Percentiles rank a stretch among this genome's conserved stretches.
Evolutionary conservation across 2,888 invertebrate species (phyloP).

Genomic region (Phengaris arion): DNA sequence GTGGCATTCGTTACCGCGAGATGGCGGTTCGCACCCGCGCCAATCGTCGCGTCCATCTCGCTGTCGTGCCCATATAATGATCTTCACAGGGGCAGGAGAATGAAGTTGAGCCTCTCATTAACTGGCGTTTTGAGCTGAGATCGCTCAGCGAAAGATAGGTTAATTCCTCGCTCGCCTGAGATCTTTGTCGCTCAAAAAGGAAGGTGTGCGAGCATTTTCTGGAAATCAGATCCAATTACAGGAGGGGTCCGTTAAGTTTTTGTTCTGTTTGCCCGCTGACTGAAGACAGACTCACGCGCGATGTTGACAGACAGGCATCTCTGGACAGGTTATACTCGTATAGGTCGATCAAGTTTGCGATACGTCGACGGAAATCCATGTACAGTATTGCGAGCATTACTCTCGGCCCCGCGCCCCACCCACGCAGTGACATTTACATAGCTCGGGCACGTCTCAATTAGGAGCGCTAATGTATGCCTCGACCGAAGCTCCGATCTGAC

Average conservation of each 20-base stretch:
- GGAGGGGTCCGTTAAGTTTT: constrained; percentile 73
- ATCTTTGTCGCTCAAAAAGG: constrained; percentile 78
- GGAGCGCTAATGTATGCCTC: constrained; percentile 80
- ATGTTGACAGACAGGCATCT: constrained; percentile 67
- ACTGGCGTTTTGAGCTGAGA: constrained; percentile 80
- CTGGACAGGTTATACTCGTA: constrained; percentile 50
- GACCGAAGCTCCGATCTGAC: constrained; percentile 71
- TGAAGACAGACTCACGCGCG: constrained; percentile 56
- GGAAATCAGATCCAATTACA: constrained; percentile 80
- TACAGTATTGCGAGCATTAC: constrained; percentile 61
- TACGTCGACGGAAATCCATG: constrained; percentile 45
- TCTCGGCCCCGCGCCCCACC: constrained; percentile 65
- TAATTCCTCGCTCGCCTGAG: constrained; percentile 76
- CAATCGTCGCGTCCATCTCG: constrained; percentile 78
- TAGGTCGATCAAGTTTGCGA: constrained; percentile 48
- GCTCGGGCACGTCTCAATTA: constrained; percentile 78
- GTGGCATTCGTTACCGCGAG: constrained; percentile 76
- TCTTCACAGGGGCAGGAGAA: constrained; percentile 79
- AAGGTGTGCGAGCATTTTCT: constrained; percentile 77
- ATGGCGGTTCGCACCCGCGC: constrained; percentile 72
- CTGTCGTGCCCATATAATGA: constrained; percentile 80
- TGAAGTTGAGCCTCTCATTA: constrained; percentile 80
- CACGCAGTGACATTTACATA: constrained; percentile 78
- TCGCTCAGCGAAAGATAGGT: constrained; percentile 78
- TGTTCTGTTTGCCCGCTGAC: constrained; percentile 72